Conservation (phyloP, 2,797 vertebrate genomes). For the Acestrorhynchus altus region DNA sequence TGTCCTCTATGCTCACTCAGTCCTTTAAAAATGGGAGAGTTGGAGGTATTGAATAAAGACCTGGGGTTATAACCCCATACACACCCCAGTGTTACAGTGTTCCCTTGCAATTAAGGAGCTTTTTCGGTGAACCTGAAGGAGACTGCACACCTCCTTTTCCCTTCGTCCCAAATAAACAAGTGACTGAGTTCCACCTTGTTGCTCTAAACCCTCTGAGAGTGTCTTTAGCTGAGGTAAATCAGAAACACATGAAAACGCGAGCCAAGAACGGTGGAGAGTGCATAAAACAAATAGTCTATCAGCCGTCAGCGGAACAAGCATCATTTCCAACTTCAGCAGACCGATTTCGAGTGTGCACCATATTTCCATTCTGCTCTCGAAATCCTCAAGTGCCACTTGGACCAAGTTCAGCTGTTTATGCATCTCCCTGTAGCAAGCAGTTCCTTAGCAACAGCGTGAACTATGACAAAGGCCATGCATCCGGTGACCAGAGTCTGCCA, state of each 20-base stretch:
- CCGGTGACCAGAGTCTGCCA: constrained; percentile 13
- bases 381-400: constrained; percentile 51
- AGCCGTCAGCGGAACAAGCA: constrained; percentile 24
- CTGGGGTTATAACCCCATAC: no score
- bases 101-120: no score
- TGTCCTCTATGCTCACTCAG: no score
- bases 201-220: background rate
- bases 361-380: constrained; percentile 46
- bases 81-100: no score
- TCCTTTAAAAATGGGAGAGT: no score
- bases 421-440: constrained; percentile 71
- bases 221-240: constrained; percentile 14
- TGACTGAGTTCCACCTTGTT: background rate
- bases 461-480: constrained; percentile 33
- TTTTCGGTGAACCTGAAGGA: constrained; percentile 15
- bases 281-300: constrained; percentile 29
- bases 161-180: constrained; percentile 54
- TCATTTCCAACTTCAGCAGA: constrained; percentile 26
- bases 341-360: constrained; percentile 12
- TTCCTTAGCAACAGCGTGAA: constrained; percentile 67
- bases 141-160: constrained; percentile 57
- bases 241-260: constrained; percentile 10
- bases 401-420: constrained; percentile 62
- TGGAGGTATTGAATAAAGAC: no score
- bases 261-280: constrained; percentile 24